Base-by-base conservation (phyloP, 23 tunicate genomes). In the Trididemnum miniatum region DNA sequence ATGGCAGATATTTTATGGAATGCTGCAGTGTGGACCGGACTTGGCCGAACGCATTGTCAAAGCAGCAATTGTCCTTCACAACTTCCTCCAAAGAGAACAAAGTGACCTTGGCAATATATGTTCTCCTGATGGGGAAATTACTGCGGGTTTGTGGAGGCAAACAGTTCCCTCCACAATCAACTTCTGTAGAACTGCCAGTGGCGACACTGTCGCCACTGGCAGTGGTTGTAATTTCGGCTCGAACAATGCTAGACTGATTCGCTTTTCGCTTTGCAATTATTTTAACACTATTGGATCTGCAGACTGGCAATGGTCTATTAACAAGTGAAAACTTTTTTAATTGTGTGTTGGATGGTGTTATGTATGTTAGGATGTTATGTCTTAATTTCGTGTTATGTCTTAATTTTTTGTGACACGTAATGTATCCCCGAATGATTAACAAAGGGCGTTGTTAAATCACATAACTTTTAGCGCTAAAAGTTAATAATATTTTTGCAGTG, bases 21-120 rank as follows among this genome's bases (percentile, higher is more conserved):
- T 69, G 44, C 66, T 86, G 3, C 59, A 40, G 59, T 67, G 78
- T 37, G 44, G 79, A 12, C 76, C 76, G 1, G 76, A 84, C 26
- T 33, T 59, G 60, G 82, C 82, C 20, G 64, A 63, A 24, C 20
- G 24, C 20, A 38, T 76, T 75, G 82, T 84, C 22, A 65, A 84
- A 84, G 82, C 89, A 23, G 26, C 65, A 76, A 82, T 84, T 23
- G 74, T 63, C 12, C 82, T 86, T 1, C 84, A 86, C 67, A 86
- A 86, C 35, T 86, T 36, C 33, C 35, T 86, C 5, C 84, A 78
- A 69, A 23, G 9, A 23, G 23, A 3, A 57, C 72, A 1, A 2
- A 1, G 34, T 25, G 35, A 31, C 12, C 20, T 20, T 37, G 76
- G 83, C 24, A 83, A 85, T 64, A 59, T 22, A 25, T 23, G 18